Percentiles rank a stretch among this genome's conserved stretches.
Evolutionary conservation across 2,113 vertebrate genomes (phyloP).

Genomic region (Thermophis baileyi): DNA sequence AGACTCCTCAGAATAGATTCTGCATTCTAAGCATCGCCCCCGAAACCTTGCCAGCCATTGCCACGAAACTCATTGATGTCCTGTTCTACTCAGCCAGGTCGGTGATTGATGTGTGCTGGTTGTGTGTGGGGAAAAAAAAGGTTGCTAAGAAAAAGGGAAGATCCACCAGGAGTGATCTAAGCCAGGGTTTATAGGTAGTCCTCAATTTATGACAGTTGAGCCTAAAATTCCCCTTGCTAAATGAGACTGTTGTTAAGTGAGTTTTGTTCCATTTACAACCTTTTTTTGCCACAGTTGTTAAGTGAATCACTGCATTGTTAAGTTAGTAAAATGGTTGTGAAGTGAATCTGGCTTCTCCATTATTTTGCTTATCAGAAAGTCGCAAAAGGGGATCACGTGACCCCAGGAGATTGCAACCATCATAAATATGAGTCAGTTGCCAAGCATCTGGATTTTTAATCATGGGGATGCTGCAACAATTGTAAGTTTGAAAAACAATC

Average conservation of each 20-base stretch:
- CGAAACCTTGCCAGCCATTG: slow-evolving; percentile 89
- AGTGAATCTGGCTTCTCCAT: not conserved
- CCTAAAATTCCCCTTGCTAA: not conserved
- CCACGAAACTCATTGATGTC: slow-evolving; percentile 91
- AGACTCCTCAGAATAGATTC: slow-evolving; percentile 92
- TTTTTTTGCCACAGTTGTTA: not conserved
- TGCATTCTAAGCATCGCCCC: slow-evolving; percentile 93
- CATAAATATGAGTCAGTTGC: not conserved
- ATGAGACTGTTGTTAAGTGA: not conserved
- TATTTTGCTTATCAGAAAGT: not conserved
- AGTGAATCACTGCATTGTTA: not conserved
- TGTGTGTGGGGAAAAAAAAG: not conserved
- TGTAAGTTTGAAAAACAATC: not conserved
- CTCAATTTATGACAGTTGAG: not conserved
- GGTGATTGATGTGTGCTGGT: not conserved
- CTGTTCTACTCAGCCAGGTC: slow-evolving; percentile 93
- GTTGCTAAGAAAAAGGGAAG: not conserved
- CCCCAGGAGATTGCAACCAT: not conserved
- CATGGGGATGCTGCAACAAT: not conserved
- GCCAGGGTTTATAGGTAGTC: not conserved
- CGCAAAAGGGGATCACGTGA: not conserved
- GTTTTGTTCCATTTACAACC: not conserved
- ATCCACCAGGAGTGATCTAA: not conserved
- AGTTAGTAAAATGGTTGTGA: not conserved
- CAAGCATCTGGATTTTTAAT: not conserved